Conservation (phyloP, 2,797 vertebrate genomes). For the Galaxias olidus region DNA sequence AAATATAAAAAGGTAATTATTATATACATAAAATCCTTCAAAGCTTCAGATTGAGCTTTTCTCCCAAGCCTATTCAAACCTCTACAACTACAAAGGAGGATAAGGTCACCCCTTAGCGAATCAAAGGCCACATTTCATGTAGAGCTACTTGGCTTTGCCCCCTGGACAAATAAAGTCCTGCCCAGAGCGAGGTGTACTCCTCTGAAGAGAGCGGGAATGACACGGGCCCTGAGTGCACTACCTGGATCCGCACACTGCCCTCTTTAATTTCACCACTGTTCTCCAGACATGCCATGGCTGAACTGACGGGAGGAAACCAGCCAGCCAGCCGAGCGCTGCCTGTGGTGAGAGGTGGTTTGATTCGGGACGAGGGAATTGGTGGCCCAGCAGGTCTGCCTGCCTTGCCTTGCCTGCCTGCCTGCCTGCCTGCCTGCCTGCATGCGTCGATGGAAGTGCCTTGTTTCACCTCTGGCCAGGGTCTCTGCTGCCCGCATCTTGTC, state of each 20-base stretch:
- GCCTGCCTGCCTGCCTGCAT: slow-evolving; percentile 15
- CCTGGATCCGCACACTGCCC: not conserved
- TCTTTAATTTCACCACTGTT: slow-evolving; percentile 7
- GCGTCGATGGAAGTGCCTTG: slow-evolving; percentile 22
- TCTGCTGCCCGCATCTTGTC: slow-evolving; percentile 25
- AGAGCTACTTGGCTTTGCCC: no score
- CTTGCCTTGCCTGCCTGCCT: slow-evolving; percentile 3
- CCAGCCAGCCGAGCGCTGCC: slow-evolving; percentile 12
- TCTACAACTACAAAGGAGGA: no score
- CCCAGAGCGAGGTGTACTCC: not conserved
- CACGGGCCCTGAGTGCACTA: not conserved
- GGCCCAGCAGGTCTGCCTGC: slow-evolving; percentile 19
- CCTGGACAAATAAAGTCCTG: no score
- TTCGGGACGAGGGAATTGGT: slow-evolving; percentile 25
- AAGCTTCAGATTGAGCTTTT: no score
- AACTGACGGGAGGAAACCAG: slow-evolving; percentile 10
- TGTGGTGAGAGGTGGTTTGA: slow-evolving; percentile 8
- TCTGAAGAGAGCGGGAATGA: not conserved
- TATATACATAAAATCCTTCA: no score
- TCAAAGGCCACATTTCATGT: slow-evolving; percentile 6
- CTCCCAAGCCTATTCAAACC: no score
- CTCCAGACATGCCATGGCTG: not conserved
- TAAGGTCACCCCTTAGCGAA: slow-evolving; percentile 6
- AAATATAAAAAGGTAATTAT: no score
- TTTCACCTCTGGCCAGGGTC: slow-evolving; percentile 29